Percentiles rank a stretch among this genome's conserved stretches.
Conservation (phyloP, 2,888 invertebrate genomes). For the Adelognathus sp. region DNA sequence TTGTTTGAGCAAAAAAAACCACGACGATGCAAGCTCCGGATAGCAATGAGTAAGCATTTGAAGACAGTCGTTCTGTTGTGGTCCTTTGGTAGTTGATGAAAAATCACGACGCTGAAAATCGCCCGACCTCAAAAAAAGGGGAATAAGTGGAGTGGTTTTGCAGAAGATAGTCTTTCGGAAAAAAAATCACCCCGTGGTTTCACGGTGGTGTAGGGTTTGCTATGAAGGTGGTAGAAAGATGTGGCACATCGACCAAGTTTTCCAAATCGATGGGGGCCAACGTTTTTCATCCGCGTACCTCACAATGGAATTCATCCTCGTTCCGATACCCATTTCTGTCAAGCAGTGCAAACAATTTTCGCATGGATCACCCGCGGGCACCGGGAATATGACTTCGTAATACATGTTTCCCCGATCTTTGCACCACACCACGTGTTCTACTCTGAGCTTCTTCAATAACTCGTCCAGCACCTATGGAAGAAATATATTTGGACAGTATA, state of each 20-base stretch:
- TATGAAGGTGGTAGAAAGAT: too few species aligned
- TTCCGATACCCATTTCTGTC: slow-evolving; percentile 88
- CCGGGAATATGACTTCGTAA: slow-evolving; percentile 86
- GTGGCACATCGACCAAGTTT: neutral
- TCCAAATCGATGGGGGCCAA: neutral
- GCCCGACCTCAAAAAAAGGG: too few species aligned
- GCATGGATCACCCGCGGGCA: slow-evolving; percentile 87
- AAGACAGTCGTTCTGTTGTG: too few species aligned
- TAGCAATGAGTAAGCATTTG: too few species aligned
- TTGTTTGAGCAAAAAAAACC: too few species aligned
- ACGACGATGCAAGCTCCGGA: too few species aligned
- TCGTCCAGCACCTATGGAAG: slow-evolving; percentile 85
- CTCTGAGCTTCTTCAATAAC: slow-evolving; percentile 85
- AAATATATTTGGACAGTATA: neutral
- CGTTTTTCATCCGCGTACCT: slow-evolving; percentile 82
- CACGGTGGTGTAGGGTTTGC: neutral
- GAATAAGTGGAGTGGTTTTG: too few species aligned
- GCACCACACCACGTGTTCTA: slow-evolving; percentile 88
- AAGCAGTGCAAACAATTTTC: slow-evolving; percentile 89
- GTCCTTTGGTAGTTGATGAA: too few species aligned
- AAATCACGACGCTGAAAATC: too few species aligned
- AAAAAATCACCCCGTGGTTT: neutral
- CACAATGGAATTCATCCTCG: slow-evolving; percentile 87
- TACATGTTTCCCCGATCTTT: slow-evolving; percentile 87
- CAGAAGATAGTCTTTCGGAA: too few species aligned